Evolutionary conservation across 2,113 vertebrate species (phyloP), one percentile per base, ranked within the genome.

Genomic region (cattle (Bos taurus)): DNA sequence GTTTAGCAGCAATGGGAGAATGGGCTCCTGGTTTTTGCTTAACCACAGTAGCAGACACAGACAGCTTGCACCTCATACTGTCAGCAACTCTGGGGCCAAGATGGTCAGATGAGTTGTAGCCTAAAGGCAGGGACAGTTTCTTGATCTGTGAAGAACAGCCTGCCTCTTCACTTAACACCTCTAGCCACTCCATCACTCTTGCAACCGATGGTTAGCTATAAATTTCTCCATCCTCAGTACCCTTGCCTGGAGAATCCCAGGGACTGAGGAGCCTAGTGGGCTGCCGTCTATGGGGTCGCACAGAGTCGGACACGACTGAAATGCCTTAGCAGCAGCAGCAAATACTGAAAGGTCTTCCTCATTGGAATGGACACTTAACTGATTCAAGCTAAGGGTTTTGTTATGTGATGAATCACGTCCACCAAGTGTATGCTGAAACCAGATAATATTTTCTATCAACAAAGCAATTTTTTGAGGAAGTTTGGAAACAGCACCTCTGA

Each of bases 201-300:
- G 6, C 19, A 85, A 82, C 17, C 16, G 23, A 25, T 17, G 40
- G 8, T 50, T 10, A 26, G 17, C 1, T 67, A 62, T 43, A 57
- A 4, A 36, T 74, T 56, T 95, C 60, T 82, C 30, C 4, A 40
- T 30, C 30, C 9, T 90, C 62, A 0, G 13, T 62, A 30, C 28
- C 30, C 28, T 62, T 30, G 28, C 14, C 60, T 62, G 60, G 28
- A 33, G 28, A 62, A 62, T 62, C 13, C 60, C 60, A 62, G 60
- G 60, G 28, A 33, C 13, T 33, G 60, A 62, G 28, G 60, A 30
- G 28, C 5, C 60, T 62, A 33, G 60, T 62, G 28, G 60, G 13
- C 60, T 30, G 28, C 60, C 0, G 1, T 16, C 28, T 62, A 62
- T 33, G 60, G 60, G 60, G 3, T 30, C 3, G 0, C 60, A 62